Base-by-base conservation (phyloP, 92 coral and sea anemone genomes). In the Heteractis magnifica region DNA sequence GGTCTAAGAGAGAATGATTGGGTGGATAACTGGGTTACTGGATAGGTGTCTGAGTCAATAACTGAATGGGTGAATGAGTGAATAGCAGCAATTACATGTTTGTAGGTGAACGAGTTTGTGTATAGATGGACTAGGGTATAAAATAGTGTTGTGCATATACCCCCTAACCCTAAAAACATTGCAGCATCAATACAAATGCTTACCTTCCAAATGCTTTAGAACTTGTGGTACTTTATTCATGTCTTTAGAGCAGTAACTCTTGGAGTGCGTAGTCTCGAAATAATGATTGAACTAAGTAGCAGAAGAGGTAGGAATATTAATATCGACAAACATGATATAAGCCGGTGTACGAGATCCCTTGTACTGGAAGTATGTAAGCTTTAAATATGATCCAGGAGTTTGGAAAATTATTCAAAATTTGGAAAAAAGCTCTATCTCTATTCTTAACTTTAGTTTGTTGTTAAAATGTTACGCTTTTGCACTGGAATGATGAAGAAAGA, bases 201-300 rank as follows among this genome's bases (percentile, higher is more conserved):
- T 80, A 95, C 99, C 99, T 94, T 92, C 94, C 48, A 94, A 86
- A 77, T 91, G 96, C 76, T 94, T 92, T 52, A 96, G 82, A 12
- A 89, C 91, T 15, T 84, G 84, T 8, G 98, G 98, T 49, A 94
- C 91, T 86, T 82, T 90, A 62, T 82, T 90, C 6, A 83, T 85
- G 44, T 90, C 91, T 16, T 76, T 80, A 72, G 77, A 71, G 51
- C 87, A 79, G 55, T 91, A 91, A 52, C 94, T 87, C 53, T 88
- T 85, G 72, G 89, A 87, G n/a, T 94, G 93, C 0, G 99, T 89
- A 51, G 99, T 94, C 73, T 94, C 97, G 75, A 94, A 96, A 72
- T 96, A 96, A 81, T 96, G 99, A 52, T 92, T 83, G 71, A 87
- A 94, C 98, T 94, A 78, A 5, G 86, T 26, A 49, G 81, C 13